These are phyloP conservation scores for Gobio gobio DNA, from an alignment of 2,113 vertebrate species.

Conservation along the genomic window DNA sequence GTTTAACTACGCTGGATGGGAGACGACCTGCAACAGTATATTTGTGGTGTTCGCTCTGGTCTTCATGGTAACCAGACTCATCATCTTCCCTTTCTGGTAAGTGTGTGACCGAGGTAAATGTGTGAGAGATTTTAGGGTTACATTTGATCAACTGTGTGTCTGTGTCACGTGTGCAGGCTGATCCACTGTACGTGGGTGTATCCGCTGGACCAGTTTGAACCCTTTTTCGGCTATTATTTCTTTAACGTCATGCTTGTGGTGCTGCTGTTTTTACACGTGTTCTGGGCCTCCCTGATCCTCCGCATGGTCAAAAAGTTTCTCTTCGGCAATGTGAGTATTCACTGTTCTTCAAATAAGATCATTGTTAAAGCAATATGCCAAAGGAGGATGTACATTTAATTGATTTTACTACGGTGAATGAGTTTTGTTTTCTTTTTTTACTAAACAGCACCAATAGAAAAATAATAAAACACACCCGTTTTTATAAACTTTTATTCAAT, in stretches of 20 bases:
- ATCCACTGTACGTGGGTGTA: constrained; percentile 85
- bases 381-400: not conserved
- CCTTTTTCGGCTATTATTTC: constrained; percentile 90
- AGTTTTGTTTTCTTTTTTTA: not conserved
- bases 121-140: not conserved
- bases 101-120: constrained; percentile 53
- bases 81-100: constrained; percentile 92
- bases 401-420: not conserved
- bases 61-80: constrained; percentile 85
- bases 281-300: constrained; percentile 87
- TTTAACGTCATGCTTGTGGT: constrained; percentile 84
- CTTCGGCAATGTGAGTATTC: constrained; percentile 79
- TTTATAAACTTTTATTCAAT: too few species aligned
- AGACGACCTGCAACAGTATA: constrained; percentile 76
- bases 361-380: too few species aligned
- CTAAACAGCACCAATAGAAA: not conserved
- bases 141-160: not conserved
- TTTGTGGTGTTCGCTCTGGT: constrained; percentile 82
- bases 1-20: constrained; percentile 88
- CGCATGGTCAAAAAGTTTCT: constrained; percentile 84
- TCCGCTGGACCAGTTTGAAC: constrained; percentile 74
- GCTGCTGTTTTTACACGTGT: constrained; percentile 86
- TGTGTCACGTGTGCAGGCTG: constrained; percentile 67
- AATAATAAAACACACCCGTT: not conserved
- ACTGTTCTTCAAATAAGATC: not conserved